Evolutionary conservation across 1,140 invertebrate species (phyloP), one percentile per base, ranked within the genome.

Genomic region (Bombyx mandarina): DNA sequence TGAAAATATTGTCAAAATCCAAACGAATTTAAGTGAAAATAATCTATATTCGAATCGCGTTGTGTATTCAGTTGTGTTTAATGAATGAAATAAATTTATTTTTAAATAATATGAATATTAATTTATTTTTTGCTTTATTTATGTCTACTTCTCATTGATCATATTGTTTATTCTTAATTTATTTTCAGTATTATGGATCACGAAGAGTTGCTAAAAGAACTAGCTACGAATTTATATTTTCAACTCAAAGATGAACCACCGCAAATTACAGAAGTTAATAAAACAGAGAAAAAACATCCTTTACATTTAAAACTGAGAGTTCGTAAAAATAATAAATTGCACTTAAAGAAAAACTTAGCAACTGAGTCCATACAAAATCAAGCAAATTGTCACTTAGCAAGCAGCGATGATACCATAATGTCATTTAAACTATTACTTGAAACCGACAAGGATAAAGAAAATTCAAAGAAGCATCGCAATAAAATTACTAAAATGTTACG

Each of bases 361-460:
- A 67, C 73, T 42, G 61, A 73, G 18, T 66, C 74, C 35, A 75
- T 75, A 56, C 51, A 63, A 46, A 58, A 48, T 18, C 18, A 65
- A 35, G 26, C 26, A 35, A 35, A 35, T 35, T 35, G 26, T 35
- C 67, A 72, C 7, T 55, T 80, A 6, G 67, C 75, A 6, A 79
- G 61, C 50, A 86, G 79, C 54, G 77, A 86, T 54, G 75, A 79
- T 60, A 84, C 81, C 12, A 80, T 86, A 43, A 71, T 80, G 66
- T 79, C 75, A 0, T 86, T 86, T 58, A 68, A 86, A 62, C 57
- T 86, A 18, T 58, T 73, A 9, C 63, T 77, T 67, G 75, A 82
- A 47, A 45, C 64, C 18, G 64, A 75, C 51, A 43, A 55, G 47
- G 61, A 63, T 9, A 71, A 70, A 54, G 65, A 61, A 54, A 8